Base-by-base conservation (phyloP, 2,797 vertebrate species). In the Enteromius fasciolatus region DNA sequence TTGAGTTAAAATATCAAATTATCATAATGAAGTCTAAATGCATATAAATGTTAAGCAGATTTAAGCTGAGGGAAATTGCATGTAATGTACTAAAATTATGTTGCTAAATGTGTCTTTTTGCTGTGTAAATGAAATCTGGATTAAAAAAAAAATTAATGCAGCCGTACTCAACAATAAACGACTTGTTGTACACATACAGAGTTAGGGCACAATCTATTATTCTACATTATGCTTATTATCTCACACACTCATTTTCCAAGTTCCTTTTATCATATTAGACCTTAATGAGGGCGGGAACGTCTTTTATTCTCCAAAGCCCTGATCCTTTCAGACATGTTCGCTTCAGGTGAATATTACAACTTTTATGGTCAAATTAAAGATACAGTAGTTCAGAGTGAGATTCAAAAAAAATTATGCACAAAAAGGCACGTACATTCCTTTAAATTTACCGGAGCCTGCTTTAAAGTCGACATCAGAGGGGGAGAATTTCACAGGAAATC, bases 21-120 rank as follows among this genome's bases (percentile, higher is more conserved):
- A 95, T 92, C 93, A 94, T 95, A 95, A 95, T 93, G 89, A 95
- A 92, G 87, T 92, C 91, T 93, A 94, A 95, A 93, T 92, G 92
- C 93, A 95, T 94, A 89, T 93, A 95, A 95, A 94, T 94, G 92
- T 88, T 90, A 77, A 87, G 90, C 87, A 92, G 93, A 93, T 93
- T 92, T 82, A 93, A 90, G 64, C 82, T 87, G 85, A 82, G 33
- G 78, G 88, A 89, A 87, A 90, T 82, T 76, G 69, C 50, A 87
- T 81, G 77, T 75, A 88, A 82, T 78, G 64, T 77, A 77, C 80
- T 76, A 80, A 83, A 86, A 80, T 73, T 7, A 70, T 83, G 76
- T 82, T 31, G 79, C 76, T 78, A 74, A 85, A 78, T 67, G 57
- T 70, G 39, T 61, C 67, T 64, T 88, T 66, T 85, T 73, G 76